These are phyloP conservation scores for Nannospalax galili DNA, from an alignment of 2,113 vertebrate genomes.

Conservation along the genomic window DNA sequence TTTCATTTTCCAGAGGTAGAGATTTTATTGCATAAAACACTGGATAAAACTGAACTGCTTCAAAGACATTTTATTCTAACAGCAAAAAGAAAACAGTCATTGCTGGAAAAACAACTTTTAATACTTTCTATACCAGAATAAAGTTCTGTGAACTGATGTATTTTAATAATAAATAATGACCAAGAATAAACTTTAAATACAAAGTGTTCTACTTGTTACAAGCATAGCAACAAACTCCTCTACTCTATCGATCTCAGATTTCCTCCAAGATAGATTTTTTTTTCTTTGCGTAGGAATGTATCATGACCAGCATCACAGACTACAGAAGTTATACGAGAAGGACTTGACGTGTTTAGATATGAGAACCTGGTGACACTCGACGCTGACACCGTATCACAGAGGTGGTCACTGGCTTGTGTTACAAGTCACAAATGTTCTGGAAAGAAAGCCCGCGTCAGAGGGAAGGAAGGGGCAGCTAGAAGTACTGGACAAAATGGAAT, in stretches of 20 bases:
- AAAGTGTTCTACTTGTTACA: conserved; percentile 93
- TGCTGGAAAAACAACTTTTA: conserved; percentile 91
- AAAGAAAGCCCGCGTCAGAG: conserved; percentile 88
- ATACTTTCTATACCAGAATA: conserved; percentile 93
- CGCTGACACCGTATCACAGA: conserved; percentile 87
- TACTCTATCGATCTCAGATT: conserved; percentile 90
- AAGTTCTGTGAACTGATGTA: conserved; percentile 92
- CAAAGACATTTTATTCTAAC: conserved; percentile 94
- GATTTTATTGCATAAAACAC: conserved; percentile 96
- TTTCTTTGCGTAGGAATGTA: conserved; percentile 91
- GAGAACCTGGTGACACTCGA: conserved; percentile 89
- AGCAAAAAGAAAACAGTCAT: conserved; percentile 92
- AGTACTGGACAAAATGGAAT: conserved; percentile 90
- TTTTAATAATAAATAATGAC: conserved; percentile 96
- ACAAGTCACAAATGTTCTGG: conserved; percentile 92
- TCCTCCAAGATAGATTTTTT: conserved; percentile 88
- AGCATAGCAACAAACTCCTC: conserved; percentile 93
- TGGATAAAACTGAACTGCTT: conserved; percentile 91
- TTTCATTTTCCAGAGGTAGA: conserved; percentile 89
- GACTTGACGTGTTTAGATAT: conserved; percentile 89
- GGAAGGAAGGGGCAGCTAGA: conserved; percentile 81
- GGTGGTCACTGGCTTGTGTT: conserved; percentile 90
- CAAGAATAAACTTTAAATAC: conserved; percentile 95
- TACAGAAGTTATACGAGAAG: conserved; percentile 90
- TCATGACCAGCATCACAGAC: conserved; percentile 91